phyloP scores from a whole-genome alignment of 1,140 invertebrate genomes.

The Drosophila funebris region DNA sequence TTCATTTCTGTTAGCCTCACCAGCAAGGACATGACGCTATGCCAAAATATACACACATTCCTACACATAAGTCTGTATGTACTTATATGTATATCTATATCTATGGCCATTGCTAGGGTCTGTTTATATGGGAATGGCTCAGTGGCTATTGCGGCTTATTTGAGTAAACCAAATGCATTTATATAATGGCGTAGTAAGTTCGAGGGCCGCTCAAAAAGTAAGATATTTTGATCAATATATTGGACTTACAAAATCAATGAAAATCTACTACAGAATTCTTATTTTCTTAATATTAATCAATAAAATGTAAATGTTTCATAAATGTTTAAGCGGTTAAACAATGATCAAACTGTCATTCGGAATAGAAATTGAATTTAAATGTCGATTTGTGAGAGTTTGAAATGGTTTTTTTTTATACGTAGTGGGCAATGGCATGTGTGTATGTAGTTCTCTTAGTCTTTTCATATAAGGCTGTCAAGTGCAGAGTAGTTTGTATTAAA shows the following conservation, averaged over 20 bases:
- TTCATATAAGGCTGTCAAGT: not conserved
- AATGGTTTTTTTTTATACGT: too few relatives aligned
- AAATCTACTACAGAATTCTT: too few relatives aligned
- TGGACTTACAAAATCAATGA: too few relatives aligned
- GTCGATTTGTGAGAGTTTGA: too few relatives aligned
- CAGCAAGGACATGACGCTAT: conserved; percentile 51
- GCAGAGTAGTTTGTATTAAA: not conserved
- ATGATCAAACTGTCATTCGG: too few relatives aligned
- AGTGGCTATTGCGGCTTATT: conserved; percentile 38
- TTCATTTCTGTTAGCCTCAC: conserved; percentile 78
- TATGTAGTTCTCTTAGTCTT: too few relatives aligned
- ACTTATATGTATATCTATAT: conserved; percentile 20
- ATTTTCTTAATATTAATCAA: too few relatives aligned
- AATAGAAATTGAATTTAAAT: too few relatives aligned
- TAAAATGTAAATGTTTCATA: too few relatives aligned
- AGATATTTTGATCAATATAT: not conserved
- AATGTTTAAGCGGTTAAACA: too few relatives aligned
- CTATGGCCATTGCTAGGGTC: conserved; percentile 45
- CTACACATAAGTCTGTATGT: conserved; percentile 7
- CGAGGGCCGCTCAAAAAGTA: not conserved
- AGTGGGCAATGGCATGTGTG: too few relatives aligned
- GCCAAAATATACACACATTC: conserved; percentile 48
- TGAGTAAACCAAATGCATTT: conserved; percentile 28
- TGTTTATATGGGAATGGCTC: conserved; percentile 45
- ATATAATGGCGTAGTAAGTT: not conserved